Conservation (phyloP, 2,113 vertebrate genomes). For the Phylloscopus trochilus region DNA sequence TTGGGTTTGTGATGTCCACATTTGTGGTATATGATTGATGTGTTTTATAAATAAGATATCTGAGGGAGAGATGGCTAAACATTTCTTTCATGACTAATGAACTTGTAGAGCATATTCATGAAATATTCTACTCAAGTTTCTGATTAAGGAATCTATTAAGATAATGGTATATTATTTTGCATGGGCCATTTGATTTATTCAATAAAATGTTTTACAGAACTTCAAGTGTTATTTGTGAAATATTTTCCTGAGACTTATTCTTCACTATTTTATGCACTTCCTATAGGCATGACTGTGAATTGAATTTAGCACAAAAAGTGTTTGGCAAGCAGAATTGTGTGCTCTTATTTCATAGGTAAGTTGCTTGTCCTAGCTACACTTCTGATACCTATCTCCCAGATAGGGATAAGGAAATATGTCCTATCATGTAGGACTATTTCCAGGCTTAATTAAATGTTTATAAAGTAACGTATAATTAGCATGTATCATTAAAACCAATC, state of each 20-base stretch:
- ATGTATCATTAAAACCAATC: not conserved
- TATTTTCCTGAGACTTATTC: not conserved
- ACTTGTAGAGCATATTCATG: not conserved
- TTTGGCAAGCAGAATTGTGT: not conserved
- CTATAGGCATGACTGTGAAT: not conserved
- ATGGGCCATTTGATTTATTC: not conserved
- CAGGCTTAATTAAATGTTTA: constrained; percentile 34
- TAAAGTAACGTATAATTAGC: not conserved
- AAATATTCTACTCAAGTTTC: not conserved
- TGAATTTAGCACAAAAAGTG: not conserved
- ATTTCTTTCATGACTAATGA: not conserved
- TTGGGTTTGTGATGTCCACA: not conserved
- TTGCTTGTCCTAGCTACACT: not conserved
- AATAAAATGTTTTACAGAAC: not conserved
- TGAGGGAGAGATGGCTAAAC: not conserved
- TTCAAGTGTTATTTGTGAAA: not conserved
- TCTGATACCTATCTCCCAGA: not conserved
- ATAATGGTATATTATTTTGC: not conserved
- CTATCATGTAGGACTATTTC: not conserved
- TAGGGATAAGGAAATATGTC: not conserved
- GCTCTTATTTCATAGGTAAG: not conserved
- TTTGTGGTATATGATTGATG: not conserved
- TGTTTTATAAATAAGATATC: not conserved
- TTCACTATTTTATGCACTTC: not conserved
- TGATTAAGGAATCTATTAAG: not conserved